Conservation (phyloP, 2,113 vertebrate species). For the Aptenodytes forsteri region DNA sequence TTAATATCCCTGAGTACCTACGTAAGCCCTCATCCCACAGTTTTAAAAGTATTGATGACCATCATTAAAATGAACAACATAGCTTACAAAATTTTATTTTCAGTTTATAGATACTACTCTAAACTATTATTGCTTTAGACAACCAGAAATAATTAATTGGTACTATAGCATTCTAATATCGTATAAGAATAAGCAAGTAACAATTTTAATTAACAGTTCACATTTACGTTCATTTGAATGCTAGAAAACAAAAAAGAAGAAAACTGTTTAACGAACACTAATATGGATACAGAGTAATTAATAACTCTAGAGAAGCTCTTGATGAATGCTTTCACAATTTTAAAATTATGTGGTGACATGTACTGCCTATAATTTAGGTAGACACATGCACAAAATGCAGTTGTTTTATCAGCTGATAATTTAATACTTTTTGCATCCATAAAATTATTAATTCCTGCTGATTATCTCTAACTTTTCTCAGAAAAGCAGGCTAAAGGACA, state of each 20-base stretch:
- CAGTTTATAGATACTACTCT: neutral
- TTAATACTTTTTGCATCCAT: neutral
- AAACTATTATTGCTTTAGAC: neutral
- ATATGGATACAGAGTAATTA: neutral
- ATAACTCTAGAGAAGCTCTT: neutral
- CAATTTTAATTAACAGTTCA: neutral
- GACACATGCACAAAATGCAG: neutral
- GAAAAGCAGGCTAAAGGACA: neutral
- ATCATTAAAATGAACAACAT: neutral
- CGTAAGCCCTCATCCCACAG: neutral
- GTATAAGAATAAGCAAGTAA: neutral
- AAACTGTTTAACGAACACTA: neutral
- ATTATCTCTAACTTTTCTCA: neutral
- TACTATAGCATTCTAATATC: neutral
- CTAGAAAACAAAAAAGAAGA: neutral
- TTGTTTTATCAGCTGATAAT: neutral
- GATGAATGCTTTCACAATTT: neutral
- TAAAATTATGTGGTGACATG: neutral
- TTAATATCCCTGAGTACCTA: neutral
- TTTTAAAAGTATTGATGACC: neutral
- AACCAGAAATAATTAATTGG: neutral
- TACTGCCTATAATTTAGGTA: neutral
- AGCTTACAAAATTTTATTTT: neutral
- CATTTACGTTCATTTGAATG: neutral
- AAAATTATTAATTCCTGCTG: constrained; percentile 1